These are phyloP conservation scores for Bembecia ichneumoniformis DNA, from an alignment of 2,888 invertebrate genomes.

Conservation along the genomic window DNA sequence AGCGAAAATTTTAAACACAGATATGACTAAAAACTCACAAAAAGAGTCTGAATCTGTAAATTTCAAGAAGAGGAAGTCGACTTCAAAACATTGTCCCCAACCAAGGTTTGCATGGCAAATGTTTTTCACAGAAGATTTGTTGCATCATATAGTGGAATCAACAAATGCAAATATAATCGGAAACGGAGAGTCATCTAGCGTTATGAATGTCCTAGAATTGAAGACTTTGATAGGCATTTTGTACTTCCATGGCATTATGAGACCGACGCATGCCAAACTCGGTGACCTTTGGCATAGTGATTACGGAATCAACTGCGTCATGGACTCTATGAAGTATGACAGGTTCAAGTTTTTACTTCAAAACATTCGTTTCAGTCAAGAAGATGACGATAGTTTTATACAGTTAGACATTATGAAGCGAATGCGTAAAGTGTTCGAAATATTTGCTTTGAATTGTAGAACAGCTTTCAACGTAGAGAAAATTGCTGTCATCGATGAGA, in stretches of 20 bases:
- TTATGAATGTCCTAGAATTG: conserved; percentile 43
- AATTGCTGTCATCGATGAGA: conserved; percentile 52
- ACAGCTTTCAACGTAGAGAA: conserved; percentile 40
- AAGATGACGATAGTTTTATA: conserved; percentile 29
- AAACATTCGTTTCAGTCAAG: conserved; percentile 46
- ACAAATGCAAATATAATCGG: conserved; percentile 51
- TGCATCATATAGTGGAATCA: conserved; percentile 50
- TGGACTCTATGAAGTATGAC: conserved; percentile 43
- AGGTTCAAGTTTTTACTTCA: conserved; percentile 51
- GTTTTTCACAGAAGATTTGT: conserved; percentile 50
- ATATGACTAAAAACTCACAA: background rate
- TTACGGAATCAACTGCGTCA: conserved; percentile 40
- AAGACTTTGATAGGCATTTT: conserved; percentile 55
- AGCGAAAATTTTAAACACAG: conserved; percentile 28
- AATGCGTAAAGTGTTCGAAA: conserved; percentile 57
- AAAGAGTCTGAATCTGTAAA: conserved; percentile 17
- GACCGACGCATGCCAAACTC: conserved; percentile 48
- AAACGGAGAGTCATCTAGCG: conserved; percentile 18
- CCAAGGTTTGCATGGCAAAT: conserved; percentile 55
- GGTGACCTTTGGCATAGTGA: conserved; percentile 52
- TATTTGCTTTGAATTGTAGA: conserved; percentile 59
- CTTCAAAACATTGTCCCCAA: conserved; percentile 25
- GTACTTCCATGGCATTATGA: conserved; percentile 56
- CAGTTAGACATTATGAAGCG: conserved; percentile 50
- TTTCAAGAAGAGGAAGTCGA: conserved; percentile 30